These are phyloP conservation scores for Varanus salvator DNA, from an alignment of 2,113 vertebrate genomes.

Conservation along the genomic window DNA sequence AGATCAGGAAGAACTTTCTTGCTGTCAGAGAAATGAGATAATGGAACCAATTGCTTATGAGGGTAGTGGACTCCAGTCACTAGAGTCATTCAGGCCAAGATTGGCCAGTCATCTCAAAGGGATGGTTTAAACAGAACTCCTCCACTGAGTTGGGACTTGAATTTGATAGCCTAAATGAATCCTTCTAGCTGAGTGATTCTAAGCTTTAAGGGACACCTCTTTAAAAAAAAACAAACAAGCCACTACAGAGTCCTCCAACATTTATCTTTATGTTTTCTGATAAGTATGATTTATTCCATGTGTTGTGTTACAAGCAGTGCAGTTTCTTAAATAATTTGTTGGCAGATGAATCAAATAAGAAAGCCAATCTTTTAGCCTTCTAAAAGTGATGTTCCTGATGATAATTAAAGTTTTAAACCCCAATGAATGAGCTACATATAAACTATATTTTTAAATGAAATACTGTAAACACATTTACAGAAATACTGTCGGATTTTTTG, in stretches of 20 bases:
- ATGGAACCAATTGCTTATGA: too few species aligned
- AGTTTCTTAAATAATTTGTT: background rate
- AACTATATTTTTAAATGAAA: background rate
- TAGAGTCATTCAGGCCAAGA: too few species aligned
- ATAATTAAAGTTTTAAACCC: background rate
- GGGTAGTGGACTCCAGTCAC: too few species aligned
- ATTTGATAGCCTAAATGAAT: too few species aligned
- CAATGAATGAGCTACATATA: background rate
- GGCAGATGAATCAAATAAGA: background rate
- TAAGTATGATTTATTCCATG: background rate
- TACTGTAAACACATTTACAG: background rate
- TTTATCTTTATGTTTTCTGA: background rate
- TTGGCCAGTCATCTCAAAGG: too few species aligned
- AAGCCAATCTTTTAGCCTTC: background rate
- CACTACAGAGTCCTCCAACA: background rate
- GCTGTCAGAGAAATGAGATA: too few species aligned
- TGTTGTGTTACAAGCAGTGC: background rate
- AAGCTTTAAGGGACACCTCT: background rate
- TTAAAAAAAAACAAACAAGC: background rate
- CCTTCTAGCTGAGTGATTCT: too few species aligned
- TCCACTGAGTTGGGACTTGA: too few species aligned
- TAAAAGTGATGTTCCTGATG: background rate
- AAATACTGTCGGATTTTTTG: conserved; percentile 11
- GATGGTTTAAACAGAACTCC: too few species aligned
- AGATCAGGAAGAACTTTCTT: too few species aligned